Evolutionary conservation across 2,888 invertebrate species (phyloP).

Genomic region (Microctonus brassicae): DNA sequence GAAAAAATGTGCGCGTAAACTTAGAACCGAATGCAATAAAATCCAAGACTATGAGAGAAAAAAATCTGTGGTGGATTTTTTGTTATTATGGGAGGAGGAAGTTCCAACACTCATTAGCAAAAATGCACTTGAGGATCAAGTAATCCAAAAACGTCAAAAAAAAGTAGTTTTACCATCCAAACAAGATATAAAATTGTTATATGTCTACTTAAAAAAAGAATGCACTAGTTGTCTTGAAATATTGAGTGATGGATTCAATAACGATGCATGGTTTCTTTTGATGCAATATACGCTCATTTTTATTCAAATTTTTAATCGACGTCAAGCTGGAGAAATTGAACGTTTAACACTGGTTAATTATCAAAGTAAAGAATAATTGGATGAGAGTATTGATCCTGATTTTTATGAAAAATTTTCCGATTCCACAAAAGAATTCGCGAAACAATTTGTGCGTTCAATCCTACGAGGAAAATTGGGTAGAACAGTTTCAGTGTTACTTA

Average conservation of each 20-base stretch:
- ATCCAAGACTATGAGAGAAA: constrained; percentile 15
- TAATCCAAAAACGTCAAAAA: constrained; percentile 15
- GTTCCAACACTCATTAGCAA: constrained; percentile 34
- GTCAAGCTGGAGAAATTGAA: constrained; percentile 33
- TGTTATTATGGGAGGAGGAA: constrained; percentile 26
- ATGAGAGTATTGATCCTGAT: neutral
- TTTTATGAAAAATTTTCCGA: constrained; percentile 9
- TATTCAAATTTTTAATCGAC: constrained; percentile 31
- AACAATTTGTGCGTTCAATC: constrained; percentile 22
- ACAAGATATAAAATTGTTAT: constrained; percentile 20
- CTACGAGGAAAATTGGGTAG: constrained; percentile 34
- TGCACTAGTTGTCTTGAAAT: neutral
- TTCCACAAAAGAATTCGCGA: neutral
- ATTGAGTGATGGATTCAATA: constrained; percentile 16
- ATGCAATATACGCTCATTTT: constrained; percentile 23
- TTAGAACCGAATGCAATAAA: constrained; percentile 24
- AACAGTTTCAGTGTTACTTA: constrained; percentile 34
- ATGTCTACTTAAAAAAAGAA: constrained; percentile 24
- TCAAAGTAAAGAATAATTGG: neutral
- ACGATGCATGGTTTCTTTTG: constrained; percentile 17
- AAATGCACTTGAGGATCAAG: constrained; percentile 19
- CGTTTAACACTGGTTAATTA: constrained; percentile 4
- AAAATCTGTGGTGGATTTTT: constrained; percentile 7
- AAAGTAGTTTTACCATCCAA: constrained; percentile 17
- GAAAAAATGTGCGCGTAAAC: constrained; percentile 18